Evolutionary conservation across 2,113 vertebrate species (phyloP).

Genomic region (Channa argus): DNA sequence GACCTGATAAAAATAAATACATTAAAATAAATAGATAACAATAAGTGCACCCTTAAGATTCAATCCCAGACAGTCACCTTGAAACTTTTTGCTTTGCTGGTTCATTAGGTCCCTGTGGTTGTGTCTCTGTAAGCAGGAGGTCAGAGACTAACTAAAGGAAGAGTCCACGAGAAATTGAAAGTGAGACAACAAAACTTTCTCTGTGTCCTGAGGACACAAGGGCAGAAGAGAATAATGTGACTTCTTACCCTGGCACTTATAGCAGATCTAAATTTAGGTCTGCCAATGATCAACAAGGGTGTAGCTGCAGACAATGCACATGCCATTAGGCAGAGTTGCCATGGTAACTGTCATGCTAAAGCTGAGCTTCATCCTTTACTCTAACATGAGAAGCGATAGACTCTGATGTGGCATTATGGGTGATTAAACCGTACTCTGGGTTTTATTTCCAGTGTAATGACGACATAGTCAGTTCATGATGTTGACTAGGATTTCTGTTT

Average conservation of each 20-base stretch:
- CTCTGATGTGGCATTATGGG: conserved; percentile 63
- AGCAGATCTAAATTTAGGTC: conserved; percentile 71
- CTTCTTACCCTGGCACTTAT: conserved; percentile 42
- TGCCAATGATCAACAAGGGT: conserved; percentile 61
- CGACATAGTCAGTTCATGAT: neutral
- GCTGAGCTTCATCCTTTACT: conserved; percentile 52
- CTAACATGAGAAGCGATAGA: conserved; percentile 40
- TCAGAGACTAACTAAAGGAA: conserved; percentile 6
- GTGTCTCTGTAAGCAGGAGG: conserved; percentile 13
- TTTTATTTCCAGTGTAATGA: conserved; percentile 64
- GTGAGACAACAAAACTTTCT: conserved; percentile 13
- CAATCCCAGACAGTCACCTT: too few species aligned
- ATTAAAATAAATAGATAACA: too few species aligned
- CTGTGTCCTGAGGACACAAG: conserved; percentile 25
- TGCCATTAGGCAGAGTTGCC: conserved; percentile 73
- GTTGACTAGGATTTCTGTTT: conserved; percentile 29
- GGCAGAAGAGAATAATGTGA: conserved; percentile 30
- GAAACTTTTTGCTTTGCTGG: conserved; percentile 9
- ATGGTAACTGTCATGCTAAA: conserved; percentile 81
- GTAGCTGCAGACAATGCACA: conserved; percentile 54
- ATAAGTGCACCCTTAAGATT: too few species aligned
- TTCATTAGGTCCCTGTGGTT: neutral
- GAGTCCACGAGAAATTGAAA: conserved; percentile 23
- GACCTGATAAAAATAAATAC: too few species aligned
- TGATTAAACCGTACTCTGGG: conserved; percentile 59